Base-by-base conservation (phyloP, 1,140 invertebrate genomes). In the Drosophila nikananu region DNA sequence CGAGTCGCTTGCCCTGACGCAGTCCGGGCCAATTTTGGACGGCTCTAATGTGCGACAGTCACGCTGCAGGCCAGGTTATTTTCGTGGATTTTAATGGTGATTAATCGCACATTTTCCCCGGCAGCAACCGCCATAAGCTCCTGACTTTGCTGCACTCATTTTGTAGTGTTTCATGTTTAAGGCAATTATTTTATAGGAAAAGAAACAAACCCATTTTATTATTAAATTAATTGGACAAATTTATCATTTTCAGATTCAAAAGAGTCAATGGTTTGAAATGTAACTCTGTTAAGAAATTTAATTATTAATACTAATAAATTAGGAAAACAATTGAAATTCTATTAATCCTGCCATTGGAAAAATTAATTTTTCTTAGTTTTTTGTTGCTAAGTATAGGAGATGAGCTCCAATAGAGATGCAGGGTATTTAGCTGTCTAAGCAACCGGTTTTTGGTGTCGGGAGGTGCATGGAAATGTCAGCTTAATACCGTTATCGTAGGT, bases 401-500 rank as follows among this genome's bases (percentile, higher is more conserved):
- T 21, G 37, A 12, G 8, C 35, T 10, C 54, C 54, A 25, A 17
- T 25, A 2, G 1, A 52, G 3, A 5, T 57, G 63, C 41, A 77
- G 74, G 57, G 75, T 77, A 55, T 60, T 15, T 10, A 12, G 27
- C 2, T 25, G 52, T 49, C 52, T 30, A 27, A 9, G 27, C 27
- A 66, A 67, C 67, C 30, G 64, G 54, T 73, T 51, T 25, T 25
- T 17, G 15, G 23, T 19, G 27, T 17, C 7, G 23, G 32, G 62
- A 73, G 65, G 54, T 70, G 65, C 71, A 77, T 73, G 80, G 57
- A 71, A 63, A 81, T 80, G 76, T 77, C 83, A 71, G 71, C 70
- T 90, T 81, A 84, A 79, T 87, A 82, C 84, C 84, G 84, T 87
- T 87, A 89, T 87, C 84, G 84, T 87, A 87, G 84, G 84, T 87